Percentiles rank a stretch among this genome's conserved stretches.
Conservation (phyloP, 2,113 vertebrate genomes). For the Bubo bubo region DNA sequence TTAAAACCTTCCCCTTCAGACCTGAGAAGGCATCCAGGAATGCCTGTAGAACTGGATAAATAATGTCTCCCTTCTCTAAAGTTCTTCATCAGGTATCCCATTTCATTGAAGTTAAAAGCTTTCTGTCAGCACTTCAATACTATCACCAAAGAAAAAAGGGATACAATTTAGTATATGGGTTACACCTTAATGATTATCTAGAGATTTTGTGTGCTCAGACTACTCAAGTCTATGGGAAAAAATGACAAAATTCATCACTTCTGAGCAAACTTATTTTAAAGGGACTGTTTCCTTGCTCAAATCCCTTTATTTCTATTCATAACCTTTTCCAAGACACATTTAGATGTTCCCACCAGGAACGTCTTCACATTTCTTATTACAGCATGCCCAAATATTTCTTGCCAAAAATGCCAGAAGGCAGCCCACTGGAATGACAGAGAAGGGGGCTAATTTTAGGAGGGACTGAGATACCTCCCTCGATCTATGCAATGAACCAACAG, state of each 20-base stretch:
- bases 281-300: background rate
- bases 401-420: slow-evolving; percentile 49
- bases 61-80: background rate
- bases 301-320: background rate
- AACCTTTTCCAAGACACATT: slow-evolving; percentile 15
- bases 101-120: background rate
- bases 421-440: slow-evolving; percentile 11
- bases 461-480: background rate
- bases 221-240: background rate
- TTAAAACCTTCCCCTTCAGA: background rate
- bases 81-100: background rate
- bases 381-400: slow-evolving; percentile 31
- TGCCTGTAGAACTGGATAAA: background rate
- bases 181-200: background rate
- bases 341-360: slow-evolving; percentile 21
- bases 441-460: slow-evolving; percentile 9
- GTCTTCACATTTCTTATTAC: background rate
- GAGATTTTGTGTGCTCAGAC: background rate
- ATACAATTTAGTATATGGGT: background rate
- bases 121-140: background rate
- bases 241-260: background rate
- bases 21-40: background rate
- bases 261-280: background rate
- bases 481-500: background rate
- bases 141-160: background rate